Conservation (phyloP, 2,888 invertebrate species). For the Eledona agricola region DNA sequence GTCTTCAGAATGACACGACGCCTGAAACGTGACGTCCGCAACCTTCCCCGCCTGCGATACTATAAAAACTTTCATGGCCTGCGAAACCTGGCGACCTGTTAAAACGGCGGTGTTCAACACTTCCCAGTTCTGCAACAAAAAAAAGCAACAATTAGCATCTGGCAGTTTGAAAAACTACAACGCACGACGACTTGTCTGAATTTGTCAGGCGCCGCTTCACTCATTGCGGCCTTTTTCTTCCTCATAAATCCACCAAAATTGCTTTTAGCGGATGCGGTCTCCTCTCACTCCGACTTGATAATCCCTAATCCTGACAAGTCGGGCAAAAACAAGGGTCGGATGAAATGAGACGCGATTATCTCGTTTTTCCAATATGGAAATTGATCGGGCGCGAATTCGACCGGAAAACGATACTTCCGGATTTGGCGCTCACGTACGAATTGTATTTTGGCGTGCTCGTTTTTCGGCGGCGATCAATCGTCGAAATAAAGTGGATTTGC, state of each 20-base stretch:
- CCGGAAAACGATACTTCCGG: constrained; percentile 10
- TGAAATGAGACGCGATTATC: constrained; percentile 16
- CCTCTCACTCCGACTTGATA: constrained; percentile 26
- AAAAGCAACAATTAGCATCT: constrained; percentile 16
- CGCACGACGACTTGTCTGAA: constrained; percentile 22
- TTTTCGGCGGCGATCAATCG: constrained; percentile 14
- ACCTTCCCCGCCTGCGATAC: constrained; percentile 94
- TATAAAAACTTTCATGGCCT: constrained; percentile 94
- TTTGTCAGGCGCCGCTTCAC: constrained; percentile 16
- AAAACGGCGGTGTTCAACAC: constrained; percentile 94
- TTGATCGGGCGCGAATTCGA: constrained; percentile 8
- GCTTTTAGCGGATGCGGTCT: constrained; percentile 24
- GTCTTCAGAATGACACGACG: constrained; percentile 94
- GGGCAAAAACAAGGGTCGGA: constrained; percentile 9
- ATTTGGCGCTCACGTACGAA: constrained; percentile 18
- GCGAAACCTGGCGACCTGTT: constrained; percentile 92
- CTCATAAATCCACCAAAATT: constrained; percentile 39
- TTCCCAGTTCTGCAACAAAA: constrained; percentile 84
- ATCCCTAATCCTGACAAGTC: constrained; percentile 19
- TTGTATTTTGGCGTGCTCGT: constrained; percentile 4
- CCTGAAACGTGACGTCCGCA: constrained; percentile 93
- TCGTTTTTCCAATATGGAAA: constrained; percentile 13
- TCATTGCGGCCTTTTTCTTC: constrained; percentile 26
- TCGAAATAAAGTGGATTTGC: constrained; percentile 14
- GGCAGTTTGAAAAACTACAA: constrained; percentile 4